phyloP scores from a whole-genome alignment of 2,797 vertebrate species.

The Simalia tracyae region DNA sequence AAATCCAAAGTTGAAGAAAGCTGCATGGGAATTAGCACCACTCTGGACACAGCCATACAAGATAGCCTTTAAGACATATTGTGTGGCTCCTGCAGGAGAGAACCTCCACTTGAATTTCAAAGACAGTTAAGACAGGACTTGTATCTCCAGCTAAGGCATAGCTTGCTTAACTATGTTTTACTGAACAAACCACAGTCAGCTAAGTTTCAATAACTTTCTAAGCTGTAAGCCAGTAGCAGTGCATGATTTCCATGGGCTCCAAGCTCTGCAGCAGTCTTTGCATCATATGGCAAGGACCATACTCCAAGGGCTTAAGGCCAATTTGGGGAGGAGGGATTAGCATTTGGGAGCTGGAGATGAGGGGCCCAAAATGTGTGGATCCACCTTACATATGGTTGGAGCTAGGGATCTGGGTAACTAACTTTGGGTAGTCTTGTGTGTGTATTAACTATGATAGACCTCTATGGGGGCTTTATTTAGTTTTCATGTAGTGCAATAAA shows the following conservation, averaged over 20 bases:
- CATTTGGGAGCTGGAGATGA: neutral
- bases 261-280: neutral
- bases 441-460: no score
- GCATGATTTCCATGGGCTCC: neutral
- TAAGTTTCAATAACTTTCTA: neutral
- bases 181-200: neutral
- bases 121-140: neutral
- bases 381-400: neutral
- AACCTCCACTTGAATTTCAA: neutral
- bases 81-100: neutral
- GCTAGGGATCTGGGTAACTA: neutral
- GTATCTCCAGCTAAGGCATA: neutral
- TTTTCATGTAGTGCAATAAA: no score
- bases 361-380: neutral
- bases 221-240: neutral
- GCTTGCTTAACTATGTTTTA: neutral
- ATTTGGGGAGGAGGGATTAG: neutral
- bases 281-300: neutral
- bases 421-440: no score
- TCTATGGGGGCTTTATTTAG: no score
- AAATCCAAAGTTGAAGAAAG: conserved; percentile 13
- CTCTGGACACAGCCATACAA: neutral
- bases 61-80: neutral
- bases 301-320: neutral
- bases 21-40: neutral